Conservation (phyloP, 2,797 vertebrate species). For the Danio tinwini region DNA sequence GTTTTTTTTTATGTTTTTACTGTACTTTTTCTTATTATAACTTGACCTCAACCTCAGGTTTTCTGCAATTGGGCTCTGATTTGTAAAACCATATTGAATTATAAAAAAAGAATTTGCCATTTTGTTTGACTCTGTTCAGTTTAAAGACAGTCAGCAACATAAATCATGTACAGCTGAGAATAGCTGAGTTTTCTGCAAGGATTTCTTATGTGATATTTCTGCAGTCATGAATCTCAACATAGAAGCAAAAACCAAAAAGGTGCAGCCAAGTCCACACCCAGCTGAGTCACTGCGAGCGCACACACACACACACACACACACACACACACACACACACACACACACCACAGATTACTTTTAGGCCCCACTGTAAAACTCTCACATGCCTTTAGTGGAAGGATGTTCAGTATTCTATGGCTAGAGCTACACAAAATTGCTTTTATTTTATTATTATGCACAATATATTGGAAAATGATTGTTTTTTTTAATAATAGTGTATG, state of each 20-base stretch:
- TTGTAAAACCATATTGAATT: neutral
- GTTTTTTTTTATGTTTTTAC: neutral
- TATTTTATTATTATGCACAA: too few species aligned
- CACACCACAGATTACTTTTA: neutral
- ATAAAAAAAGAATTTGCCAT: neutral
- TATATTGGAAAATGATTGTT: too few species aligned
- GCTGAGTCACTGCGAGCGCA: constrained; percentile 47
- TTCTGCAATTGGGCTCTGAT: neutral
- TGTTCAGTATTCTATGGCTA: neutral
- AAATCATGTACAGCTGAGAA: neutral
- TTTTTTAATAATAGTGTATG: too few species aligned
- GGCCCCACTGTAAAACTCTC: neutral
- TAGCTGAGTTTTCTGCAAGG: neutral
- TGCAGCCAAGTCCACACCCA: constrained; percentile 47
- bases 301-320: neutral
- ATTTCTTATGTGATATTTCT: constrained; percentile 1
- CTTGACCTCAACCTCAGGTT: neutral
- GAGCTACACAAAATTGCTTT: too few species aligned
- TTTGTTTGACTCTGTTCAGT: neutral
- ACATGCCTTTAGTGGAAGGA: neutral
- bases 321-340: neutral
- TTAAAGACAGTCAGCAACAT: neutral
- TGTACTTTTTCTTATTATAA: neutral
- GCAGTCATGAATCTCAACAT: neutral
- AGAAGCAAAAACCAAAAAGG: constrained; percentile 22